These are phyloP conservation scores for Mastacembelus armatus DNA, from an alignment of 2,797 vertebrate genomes.

Conservation along the genomic window DNA sequence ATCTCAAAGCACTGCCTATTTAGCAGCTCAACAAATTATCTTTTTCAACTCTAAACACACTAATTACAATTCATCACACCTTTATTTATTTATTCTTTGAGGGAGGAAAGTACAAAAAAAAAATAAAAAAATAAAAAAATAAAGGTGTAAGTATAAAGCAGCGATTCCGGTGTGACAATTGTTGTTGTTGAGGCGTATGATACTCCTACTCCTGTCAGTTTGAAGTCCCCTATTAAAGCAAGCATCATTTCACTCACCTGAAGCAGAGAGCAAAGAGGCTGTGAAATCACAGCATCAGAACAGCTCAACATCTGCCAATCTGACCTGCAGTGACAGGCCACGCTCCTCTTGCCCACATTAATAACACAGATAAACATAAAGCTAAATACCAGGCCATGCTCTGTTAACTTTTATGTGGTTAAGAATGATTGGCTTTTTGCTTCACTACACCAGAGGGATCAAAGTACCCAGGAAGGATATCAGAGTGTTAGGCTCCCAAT, in stretches of 20 bases:
- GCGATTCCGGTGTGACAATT: constrained; percentile 38
- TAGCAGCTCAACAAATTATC: constrained; percentile 72
- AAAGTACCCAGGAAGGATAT: constrained; percentile 75
- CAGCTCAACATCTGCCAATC: constrained; percentile 80
- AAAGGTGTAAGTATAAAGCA: constrained; percentile 31
- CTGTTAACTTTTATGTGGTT: constrained; percentile 86
- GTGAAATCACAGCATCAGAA: constrained; percentile 79
- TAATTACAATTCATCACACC: constrained; percentile 69
- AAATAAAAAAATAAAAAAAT: too few species aligned
- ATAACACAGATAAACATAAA: constrained; percentile 86
- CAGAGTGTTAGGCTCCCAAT: constrained; percentile 63
- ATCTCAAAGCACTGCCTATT: constrained; percentile 68
- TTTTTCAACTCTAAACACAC: constrained; percentile 58
- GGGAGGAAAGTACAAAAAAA: constrained; percentile 14
- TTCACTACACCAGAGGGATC: constrained; percentile 81
- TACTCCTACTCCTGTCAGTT: constrained; percentile 60
- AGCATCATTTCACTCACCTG: constrained; percentile 74
- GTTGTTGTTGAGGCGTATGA: constrained; percentile 46
- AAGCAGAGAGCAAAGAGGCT: constrained; percentile 65
- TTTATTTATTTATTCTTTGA: constrained; percentile 66
- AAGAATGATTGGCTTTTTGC: constrained; percentile 86
- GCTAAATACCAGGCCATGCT: constrained; percentile 86
- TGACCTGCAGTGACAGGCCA: constrained; percentile 76
- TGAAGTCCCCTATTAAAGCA: constrained; percentile 63
- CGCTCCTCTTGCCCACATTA: constrained; percentile 78